Evolutionary conservation across 1,140 invertebrate species (phyloP).

Genomic region (Drosophila sturtevanti): DNA sequence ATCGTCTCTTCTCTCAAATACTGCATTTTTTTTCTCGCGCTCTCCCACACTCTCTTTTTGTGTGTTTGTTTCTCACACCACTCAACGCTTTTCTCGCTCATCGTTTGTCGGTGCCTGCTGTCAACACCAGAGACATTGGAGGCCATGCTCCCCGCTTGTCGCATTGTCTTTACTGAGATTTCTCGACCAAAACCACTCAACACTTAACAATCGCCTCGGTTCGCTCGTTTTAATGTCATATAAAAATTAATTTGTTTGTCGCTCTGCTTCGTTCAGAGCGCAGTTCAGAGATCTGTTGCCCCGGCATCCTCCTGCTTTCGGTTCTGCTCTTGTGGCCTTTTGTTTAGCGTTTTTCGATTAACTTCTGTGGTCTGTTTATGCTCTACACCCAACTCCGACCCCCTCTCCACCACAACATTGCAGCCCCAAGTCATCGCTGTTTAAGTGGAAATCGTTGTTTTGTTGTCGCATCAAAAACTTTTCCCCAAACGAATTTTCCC

Average conservation of each 20-base stretch:
- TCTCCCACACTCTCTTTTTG: constrained; percentile 22
- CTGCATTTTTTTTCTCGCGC: constrained; percentile 20
- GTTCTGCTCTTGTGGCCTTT: constrained; percentile 40
- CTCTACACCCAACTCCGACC: neutral
- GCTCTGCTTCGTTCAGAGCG: constrained; percentile 30
- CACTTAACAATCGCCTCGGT: constrained; percentile 69
- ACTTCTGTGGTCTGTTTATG: constrained; percentile 70
- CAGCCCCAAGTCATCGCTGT: constrained; percentile 52
- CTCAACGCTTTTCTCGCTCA: constrained; percentile 11
- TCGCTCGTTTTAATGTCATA: constrained; percentile 80
- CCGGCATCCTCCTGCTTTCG: neutral
- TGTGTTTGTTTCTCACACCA: neutral
- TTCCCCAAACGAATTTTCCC: constrained; percentile 65
- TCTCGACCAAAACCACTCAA: constrained; percentile 67
- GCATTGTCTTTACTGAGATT: constrained; percentile 73
- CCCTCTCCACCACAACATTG: constrained; percentile 18
- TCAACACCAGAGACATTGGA: constrained; percentile 46
- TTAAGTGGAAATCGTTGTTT: constrained; percentile 81
- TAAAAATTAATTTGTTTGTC: constrained; percentile 82
- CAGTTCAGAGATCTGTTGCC: constrained; percentile 12
- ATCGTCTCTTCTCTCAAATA: neutral
- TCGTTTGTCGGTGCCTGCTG: constrained; percentile 24
- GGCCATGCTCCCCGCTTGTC: constrained; percentile 48
- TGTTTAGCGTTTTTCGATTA: constrained; percentile 80
- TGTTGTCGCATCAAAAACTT: constrained; percentile 73